Evolutionary conservation across 2,797 vertebrate genomes (phyloP).

Genomic region (Catharus ustulatus): DNA sequence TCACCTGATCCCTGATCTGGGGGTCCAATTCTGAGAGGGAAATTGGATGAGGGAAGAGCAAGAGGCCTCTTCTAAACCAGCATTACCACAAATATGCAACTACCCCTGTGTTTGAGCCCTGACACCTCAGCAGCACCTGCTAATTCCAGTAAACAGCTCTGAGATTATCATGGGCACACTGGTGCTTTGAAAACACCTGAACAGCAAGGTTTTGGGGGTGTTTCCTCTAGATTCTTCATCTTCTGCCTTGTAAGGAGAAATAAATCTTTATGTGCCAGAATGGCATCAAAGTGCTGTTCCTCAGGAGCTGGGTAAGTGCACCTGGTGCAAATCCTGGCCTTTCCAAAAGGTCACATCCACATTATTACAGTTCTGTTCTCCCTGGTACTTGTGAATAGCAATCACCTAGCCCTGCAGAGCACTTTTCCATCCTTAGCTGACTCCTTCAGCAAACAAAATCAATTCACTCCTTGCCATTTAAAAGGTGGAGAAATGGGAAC

Average conservation of each 20-base stretch:
- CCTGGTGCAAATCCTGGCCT: neutral
- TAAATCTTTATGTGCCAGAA: neutral
- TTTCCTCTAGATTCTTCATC: neutral
- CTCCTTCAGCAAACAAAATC: neutral
- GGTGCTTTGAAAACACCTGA: neutral
- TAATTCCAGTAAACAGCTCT: neutral
- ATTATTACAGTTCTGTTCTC: neutral
- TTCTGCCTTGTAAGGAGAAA: neutral
- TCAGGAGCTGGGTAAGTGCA: neutral
- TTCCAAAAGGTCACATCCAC: neutral
- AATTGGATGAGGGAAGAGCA: neutral
- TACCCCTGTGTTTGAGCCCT: neutral
- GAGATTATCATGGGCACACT: rapidly evolving
- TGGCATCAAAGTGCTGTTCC: neutral
- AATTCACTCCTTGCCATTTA: neutral
- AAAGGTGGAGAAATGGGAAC: neutral
- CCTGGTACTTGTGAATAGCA: neutral
- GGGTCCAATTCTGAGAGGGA: neutral
- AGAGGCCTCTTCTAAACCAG: neutral
- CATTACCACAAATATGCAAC: neutral
- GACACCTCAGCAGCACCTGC: neutral
- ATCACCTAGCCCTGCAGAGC: neutral
- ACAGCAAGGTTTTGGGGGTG: neutral
- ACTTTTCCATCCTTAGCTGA: neutral
- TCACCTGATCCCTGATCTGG: neutral